Base-by-base conservation (phyloP, 2,888 invertebrate species). In the Thelaira solivaga region DNA sequence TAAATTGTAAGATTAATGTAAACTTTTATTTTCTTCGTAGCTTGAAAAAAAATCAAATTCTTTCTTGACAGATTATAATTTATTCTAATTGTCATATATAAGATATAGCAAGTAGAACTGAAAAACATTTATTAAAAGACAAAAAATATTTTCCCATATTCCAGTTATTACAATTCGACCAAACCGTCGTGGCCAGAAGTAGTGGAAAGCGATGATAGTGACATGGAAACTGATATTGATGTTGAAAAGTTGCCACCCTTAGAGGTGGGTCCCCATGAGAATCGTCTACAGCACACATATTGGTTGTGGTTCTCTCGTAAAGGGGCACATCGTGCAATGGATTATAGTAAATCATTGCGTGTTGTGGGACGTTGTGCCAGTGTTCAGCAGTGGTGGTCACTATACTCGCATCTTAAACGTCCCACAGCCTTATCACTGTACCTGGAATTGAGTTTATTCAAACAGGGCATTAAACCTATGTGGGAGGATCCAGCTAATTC, bases 401-500 rank as follows among this genome's bases (percentile, higher is more conserved):
- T 97, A 78, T 99, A 99, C 90, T 93, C 96, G 88, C 97, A 98
- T 90, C 91, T 98, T 85, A 92, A 94, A 82, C 92, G 97, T 84
- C 96, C 98, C 59, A 93, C 95, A 71, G 96, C 98, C 85, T 91
- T 99, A 83, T 94, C 95, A 45, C 95, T 96, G 16, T 96, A 96
- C 85, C 93, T 97, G 85, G 98, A 99, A 90, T 93, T 98, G 86
- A 98, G 98, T 90, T 92, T 99, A 77, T 99, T 99, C 90, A 99
- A 99, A 91, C 88, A 97, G 84, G 99, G 98, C 83, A 98, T 99
- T 85, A 96, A 97, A 89, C 99, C 99, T 20, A 98, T 99, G 96
- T 99, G 99, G 99, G 99, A 99, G 91, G 98, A 99, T 89, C 93
- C 94, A 74, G 96, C 97, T 53, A 99, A 99, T 90, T 94, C 95